Percentiles rank a stretch among this genome's conserved stretches.
Evolutionary conservation across 2,113 vertebrate genomes (phyloP).

Genomic region (Hemiscyllium ocellatum): DNA sequence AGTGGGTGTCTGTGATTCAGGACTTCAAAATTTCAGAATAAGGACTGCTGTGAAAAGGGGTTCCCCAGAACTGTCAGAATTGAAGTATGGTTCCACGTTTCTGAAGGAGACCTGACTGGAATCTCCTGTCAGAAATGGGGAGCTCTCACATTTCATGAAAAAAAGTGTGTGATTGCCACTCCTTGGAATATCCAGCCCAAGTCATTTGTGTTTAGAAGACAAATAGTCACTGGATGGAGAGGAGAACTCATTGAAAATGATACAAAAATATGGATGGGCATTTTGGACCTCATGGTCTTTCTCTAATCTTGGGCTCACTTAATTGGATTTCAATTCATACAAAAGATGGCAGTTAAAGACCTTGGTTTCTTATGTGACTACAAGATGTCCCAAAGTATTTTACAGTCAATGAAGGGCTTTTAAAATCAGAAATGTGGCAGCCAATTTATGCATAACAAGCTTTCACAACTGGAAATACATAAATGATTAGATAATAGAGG

Average conservation of each 20-base stretch:
- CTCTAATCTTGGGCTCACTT: neutral
- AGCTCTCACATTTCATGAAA: too few relatives aligned
- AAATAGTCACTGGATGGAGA: neutral
- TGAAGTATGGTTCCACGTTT: too few relatives aligned
- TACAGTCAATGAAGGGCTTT: neutral
- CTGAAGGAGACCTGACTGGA: too few relatives aligned
- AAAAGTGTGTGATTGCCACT: too few relatives aligned
- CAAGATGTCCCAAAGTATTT: too few relatives aligned
- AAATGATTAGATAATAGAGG: neutral
- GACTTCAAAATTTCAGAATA: too few relatives aligned
- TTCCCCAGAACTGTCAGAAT: too few relatives aligned
- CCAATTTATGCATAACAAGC: neutral
- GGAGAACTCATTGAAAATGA: neutral
- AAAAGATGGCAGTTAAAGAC: neutral
- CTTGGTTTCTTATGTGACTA: neutral
- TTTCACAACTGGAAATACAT: neutral
- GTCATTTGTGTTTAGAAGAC: neutral
- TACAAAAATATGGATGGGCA: neutral
- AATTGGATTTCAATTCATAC: neutral
- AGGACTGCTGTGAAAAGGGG: too few relatives aligned
- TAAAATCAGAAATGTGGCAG: neutral
- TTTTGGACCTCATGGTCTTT: neutral
- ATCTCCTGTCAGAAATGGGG: too few relatives aligned
- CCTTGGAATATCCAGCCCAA: too few relatives aligned
- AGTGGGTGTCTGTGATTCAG: too few relatives aligned